These are phyloP conservation scores for Calameuta pallipes DNA, from an alignment of 2,888 invertebrate genomes.

Conservation along the genomic window DNA sequence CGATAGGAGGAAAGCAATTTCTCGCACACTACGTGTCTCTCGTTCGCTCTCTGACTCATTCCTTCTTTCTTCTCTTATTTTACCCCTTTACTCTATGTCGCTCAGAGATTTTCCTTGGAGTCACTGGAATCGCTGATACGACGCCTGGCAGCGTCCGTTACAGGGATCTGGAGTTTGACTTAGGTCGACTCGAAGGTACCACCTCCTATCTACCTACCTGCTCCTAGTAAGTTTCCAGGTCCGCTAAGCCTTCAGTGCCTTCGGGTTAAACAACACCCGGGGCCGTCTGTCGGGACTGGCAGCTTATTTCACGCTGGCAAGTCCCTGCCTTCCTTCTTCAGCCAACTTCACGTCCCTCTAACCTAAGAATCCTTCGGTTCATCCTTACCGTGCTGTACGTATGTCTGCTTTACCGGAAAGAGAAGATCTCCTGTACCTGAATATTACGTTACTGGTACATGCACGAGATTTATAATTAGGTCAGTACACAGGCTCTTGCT, in stretches of 20 bases:
- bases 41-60: neutral
- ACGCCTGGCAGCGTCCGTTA: neutral
- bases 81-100: neutral
- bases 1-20: neutral
- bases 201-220: neutral
- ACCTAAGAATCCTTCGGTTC: conserved; percentile 12
- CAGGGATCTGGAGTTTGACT: neutral
- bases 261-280: conserved; percentile 48
- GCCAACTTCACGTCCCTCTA: conserved; percentile 28
- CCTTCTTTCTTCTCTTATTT: neutral
- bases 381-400: neutral
- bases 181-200: conserved; percentile 2
- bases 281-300: conserved; percentile 51
- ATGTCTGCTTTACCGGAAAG: neutral
- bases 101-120: conserved; percentile 1
- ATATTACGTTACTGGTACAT: neutral
- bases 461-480: neutral
- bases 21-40: neutral
- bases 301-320: conserved; percentile 56
- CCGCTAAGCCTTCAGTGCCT: conserved; percentile 6
- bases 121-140: neutral
- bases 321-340: conserved; percentile 36
- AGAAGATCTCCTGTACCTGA: neutral
- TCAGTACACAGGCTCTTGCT: neutral
- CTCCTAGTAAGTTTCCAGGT: conserved; percentile 6